Evolutionary conservation across 2,113 vertebrate genomes (phyloP), one percentile per base, ranked within the genome.

Genomic region (Dissostichus mawsoni): DNA sequence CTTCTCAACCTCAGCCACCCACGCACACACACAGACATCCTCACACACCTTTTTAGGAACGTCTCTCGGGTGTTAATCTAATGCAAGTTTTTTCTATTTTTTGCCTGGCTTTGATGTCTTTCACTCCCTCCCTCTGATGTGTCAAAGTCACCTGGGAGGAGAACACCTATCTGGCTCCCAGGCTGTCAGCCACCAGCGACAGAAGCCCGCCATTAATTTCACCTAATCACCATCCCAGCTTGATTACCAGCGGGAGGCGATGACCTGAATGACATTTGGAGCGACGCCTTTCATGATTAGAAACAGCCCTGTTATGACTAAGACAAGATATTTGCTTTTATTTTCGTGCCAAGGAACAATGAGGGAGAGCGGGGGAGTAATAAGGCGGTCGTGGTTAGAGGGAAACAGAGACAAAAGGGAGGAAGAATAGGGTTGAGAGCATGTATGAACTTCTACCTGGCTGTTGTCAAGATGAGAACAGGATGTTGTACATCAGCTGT

Each of bases 181-280:
- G 75, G 70, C 74, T 74, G 67, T 86, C 85, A 85, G 81, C 80
- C 76, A 44, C 14, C 59, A 83, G 76, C 76, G 64, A 79, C 74
- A 70, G 83, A 71, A 67, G 57, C 52, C 59, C 20, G 63, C 14
- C 56, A 87, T 87, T 89, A 71, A 92, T 91, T 90, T 90, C 79
- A 71, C 78, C 74, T 86, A 90, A 91, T 92, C 78, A 90, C 85
- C 64, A 78, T 88, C 88, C 69, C 79, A 74, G 87, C 84, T 58
- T 92, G 88, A 89, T 90, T 79, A 89, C 77, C 85, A 77, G 84
- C 62, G 18, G 77, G 80, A 80, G 78, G 48, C 20, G 68, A 68
- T 76, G 87, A 92, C 85, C 91, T 75, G 72, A 69, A 83, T 85
- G 88, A 88, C 88, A 90, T 89, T 81, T 8, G 52, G 74, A 50